Evolutionary conservation across 2,888 invertebrate species (phyloP).

Genomic region (Pristionchus mayeri): DNA sequence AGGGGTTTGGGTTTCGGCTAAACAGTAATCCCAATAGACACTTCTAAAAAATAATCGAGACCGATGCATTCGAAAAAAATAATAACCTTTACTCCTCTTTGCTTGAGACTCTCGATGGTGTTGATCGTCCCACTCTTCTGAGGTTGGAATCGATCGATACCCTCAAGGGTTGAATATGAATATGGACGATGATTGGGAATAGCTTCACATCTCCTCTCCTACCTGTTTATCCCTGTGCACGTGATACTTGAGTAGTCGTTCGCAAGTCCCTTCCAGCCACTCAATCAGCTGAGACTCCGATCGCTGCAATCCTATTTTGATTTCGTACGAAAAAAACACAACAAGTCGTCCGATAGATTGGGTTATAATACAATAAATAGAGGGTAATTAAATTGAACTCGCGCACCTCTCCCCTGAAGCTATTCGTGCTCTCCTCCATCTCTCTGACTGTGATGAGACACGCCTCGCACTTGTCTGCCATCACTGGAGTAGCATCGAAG

Average conservation of each 20-base stretch:
- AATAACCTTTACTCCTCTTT: conserved; percentile 62
- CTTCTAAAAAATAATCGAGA: too few relatives aligned
- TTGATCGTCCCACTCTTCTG: conserved; percentile 60
- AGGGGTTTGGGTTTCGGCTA: not conserved
- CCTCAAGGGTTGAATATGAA: too few relatives aligned
- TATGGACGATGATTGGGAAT: too few relatives aligned
- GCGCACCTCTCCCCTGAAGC: conserved; percentile 17
- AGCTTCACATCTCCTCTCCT: too few relatives aligned
- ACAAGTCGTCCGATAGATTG: too few relatives aligned
- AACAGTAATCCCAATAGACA: too few relatives aligned
- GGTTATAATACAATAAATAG: not conserved
- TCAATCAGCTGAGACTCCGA: conserved; percentile 35
- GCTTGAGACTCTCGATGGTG: conserved; percentile 57
- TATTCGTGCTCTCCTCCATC: not conserved
- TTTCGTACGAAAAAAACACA: too few relatives aligned
- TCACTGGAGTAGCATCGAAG: not conserved
- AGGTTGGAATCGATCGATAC: conserved; percentile 58
- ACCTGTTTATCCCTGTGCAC: conserved; percentile 60
- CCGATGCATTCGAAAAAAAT: conserved; percentile 1
- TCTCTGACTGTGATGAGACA: conserved; percentile 16
- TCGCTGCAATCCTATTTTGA: too few relatives aligned
- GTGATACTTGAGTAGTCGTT: conserved; percentile 49
- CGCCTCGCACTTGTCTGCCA: conserved; percentile 39
- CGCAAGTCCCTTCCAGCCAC: conserved; percentile 21
- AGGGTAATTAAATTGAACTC: not conserved